Evolutionary conservation across 2,797 vertebrate genomes (phyloP), one percentile per base, ranked within the genome.

Genomic region (Sciurus vulgaris): DNA sequence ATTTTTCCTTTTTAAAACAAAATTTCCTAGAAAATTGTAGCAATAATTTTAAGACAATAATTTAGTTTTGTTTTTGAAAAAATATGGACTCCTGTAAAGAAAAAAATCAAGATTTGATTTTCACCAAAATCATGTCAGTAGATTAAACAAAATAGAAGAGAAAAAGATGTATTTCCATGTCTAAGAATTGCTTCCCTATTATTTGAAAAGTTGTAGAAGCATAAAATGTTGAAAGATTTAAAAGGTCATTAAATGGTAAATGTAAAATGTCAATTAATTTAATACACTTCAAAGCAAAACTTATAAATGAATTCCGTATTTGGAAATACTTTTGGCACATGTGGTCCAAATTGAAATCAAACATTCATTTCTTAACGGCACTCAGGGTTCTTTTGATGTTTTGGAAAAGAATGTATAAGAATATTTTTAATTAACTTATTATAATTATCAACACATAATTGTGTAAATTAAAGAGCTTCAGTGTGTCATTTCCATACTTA

Each of bases 21-120:
- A 78, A 67, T n/a, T 94, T 96, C 51, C 67, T 94, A 91, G 63
- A 85, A 78, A 95, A 82, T 73, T 78, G 3, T 73, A 96, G 65
- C 15, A 76, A 89, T 79, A 86, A 85, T 92, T 94, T 47, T 47
- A 47, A 47, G 9, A 47, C 79, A 89, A 2, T 91, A 35, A 93
- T 91, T 88, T 94, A 93, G 96, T 93, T 44, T 41, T 94, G 12
- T 59, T 96, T 95, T 91, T 95, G 33, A 78, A 91, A 95, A 61
- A 95, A 94, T 94, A 47, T 47, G 44, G 44, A 47, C 44, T 47
- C 44, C 7, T 47, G 44, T 7, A 47, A 47, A 47, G 44, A 47
- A 47, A 47, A 44, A 47, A 47, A 9, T 26, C 28, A 59, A 49
- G 86, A 69, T 79, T 65, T 92, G 12, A 85, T 88, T 89, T 51